Evolutionary conservation across 2,797 vertebrate species (phyloP).

Genomic region (Otolemur crassicaudatus): DNA sequence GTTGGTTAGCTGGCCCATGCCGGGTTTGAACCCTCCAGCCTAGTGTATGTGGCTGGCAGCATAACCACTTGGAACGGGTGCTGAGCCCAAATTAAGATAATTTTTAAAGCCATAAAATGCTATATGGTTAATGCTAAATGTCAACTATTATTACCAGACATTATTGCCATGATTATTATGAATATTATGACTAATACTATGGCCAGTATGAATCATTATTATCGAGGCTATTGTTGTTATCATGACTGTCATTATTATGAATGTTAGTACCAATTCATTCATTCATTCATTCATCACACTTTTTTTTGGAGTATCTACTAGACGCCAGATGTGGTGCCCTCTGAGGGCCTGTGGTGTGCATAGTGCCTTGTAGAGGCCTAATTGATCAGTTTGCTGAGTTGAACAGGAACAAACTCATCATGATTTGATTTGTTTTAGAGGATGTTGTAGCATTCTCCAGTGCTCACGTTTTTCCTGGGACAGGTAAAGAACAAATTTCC

Average conservation of each 20-base stretch:
- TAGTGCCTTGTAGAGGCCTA: background rate
- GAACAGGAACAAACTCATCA: background rate
- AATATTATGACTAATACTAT: background rate
- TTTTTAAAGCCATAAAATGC: constrained; percentile 33
- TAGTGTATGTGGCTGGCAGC: too few relatives aligned
- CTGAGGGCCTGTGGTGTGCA: background rate
- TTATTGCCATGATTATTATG: background rate
- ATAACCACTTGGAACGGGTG: too few relatives aligned
- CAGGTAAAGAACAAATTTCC: background rate
- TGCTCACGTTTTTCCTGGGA: background rate
- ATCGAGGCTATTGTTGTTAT: background rate
- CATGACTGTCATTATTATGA: background rate
- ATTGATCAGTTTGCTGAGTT: background rate
- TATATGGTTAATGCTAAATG: background rate
- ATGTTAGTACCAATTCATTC: background rate
- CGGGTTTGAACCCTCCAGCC: too few relatives aligned
- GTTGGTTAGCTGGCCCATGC: too few relatives aligned
- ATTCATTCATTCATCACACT: background rate
- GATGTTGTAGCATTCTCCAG: background rate
- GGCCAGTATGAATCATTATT: background rate
- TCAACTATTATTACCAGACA: background rate
- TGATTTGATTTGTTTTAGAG: background rate
- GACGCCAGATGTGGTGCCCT: background rate
- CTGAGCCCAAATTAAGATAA: background rate
- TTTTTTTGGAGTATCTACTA: background rate